phyloP scores from a whole-genome alignment of 2,888 invertebrate species.

The Heterodera filipjevi region DNA sequence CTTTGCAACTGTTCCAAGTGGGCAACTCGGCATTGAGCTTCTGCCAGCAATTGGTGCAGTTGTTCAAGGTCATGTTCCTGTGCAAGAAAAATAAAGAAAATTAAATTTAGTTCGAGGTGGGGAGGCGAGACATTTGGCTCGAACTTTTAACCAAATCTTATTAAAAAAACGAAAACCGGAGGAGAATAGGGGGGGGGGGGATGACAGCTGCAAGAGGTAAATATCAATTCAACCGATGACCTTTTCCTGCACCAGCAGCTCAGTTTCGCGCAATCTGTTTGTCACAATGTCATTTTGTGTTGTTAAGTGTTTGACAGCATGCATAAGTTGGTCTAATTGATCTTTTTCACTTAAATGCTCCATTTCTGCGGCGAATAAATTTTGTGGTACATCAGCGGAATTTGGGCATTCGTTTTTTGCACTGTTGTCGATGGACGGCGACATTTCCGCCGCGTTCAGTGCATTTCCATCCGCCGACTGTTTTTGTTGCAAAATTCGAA shows the following conservation, averaged over 20 bases:
- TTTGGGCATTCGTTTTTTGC: no score
- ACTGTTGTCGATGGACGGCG: not conserved
- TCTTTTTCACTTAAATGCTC: not conserved
- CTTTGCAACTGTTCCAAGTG: conserved; percentile 26
- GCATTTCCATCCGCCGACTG: not conserved
- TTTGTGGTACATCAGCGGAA: no score
- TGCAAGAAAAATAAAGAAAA: not conserved
- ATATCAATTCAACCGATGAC: no score
- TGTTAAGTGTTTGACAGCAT: not conserved
- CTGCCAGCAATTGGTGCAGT: conserved; percentile 22
- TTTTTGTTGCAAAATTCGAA: conserved; percentile 33
- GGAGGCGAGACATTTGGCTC: no score
- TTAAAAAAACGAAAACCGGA: no score
- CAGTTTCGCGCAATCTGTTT: conserved; percentile 5
- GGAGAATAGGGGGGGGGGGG: no score
- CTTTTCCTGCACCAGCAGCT: conserved; percentile 20
- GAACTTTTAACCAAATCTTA: no score
- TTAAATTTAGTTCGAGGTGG: no score
- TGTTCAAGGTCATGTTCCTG: conserved; percentile 25
- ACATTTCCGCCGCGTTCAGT: not conserved
- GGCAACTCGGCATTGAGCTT: conserved; percentile 31
- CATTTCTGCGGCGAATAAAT: not conserved
- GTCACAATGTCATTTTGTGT: not conserved
- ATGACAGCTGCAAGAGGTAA: no score
- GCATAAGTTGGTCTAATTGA: not conserved